Conservation (phyloP, 2,113 vertebrate genomes). For the Bolborhynchus lineola region DNA sequence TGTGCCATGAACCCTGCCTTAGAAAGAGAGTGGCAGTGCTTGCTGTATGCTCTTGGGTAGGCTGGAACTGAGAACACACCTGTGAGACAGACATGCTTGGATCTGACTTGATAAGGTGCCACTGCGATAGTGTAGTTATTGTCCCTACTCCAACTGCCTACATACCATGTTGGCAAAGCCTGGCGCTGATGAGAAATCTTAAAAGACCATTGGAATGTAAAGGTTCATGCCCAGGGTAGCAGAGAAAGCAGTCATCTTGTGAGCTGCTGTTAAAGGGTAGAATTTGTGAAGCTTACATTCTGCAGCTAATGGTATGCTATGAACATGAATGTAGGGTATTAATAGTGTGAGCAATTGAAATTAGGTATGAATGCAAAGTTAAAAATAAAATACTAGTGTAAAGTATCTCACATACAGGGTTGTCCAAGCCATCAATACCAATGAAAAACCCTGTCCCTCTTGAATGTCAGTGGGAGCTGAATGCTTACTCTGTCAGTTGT, state of each 20-base stretch:
- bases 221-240: neutral
- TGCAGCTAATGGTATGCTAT: neutral
- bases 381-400: neutral
- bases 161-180: neutral
- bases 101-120: neutral
- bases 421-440: neutral
- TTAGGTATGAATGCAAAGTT: neutral
- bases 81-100: neutral
- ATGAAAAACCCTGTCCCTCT: neutral
- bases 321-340: neutral
- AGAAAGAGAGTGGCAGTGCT: slow-evolving; percentile 11
- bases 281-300: neutral
- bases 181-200: neutral
- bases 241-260: neutral
- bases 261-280: neutral
- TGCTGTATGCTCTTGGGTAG: neutral
- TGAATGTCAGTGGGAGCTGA: neutral
- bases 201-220: neutral
- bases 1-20: slow-evolving; percentile 33
- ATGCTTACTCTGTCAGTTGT: neutral
- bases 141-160: neutral
- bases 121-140: neutral
- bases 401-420: neutral
- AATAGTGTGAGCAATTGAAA: neutral
- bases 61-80: slow-evolving; percentile 19